Conservation (phyloP, 2,113 vertebrate species). For the Phocoena phocoena region DNA sequence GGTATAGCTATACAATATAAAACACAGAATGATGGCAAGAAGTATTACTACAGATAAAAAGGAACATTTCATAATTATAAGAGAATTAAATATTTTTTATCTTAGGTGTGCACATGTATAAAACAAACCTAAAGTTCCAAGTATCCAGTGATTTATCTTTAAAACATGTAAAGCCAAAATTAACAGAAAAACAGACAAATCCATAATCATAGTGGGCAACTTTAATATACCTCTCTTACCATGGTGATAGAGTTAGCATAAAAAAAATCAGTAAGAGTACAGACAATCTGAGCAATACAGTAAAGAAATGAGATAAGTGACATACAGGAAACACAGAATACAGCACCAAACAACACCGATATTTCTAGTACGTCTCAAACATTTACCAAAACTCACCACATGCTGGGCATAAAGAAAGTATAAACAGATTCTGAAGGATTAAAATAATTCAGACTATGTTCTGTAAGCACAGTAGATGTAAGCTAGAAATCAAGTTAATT, state of each 20-base stretch:
- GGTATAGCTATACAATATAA: neutral
- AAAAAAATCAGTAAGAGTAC: neutral
- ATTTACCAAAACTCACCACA: neutral
- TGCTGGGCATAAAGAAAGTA: neutral
- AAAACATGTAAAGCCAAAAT: neutral
- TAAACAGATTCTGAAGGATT: neutral
- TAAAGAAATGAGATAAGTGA: neutral
- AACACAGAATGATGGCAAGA: neutral
- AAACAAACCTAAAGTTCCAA: neutral
- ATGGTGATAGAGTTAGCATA: neutral
- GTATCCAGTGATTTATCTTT: neutral
- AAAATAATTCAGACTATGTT: neutral
- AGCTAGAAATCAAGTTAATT: neutral
- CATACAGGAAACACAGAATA: neutral
- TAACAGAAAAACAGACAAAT: neutral
- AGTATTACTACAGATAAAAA: neutral
- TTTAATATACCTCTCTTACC: neutral
- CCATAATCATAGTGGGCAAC: neutral
- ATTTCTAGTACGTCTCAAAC: neutral
- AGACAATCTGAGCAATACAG: neutral
- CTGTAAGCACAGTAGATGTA: neutral
- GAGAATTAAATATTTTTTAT: neutral
- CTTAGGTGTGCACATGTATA: neutral
- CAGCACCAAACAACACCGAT: rapidly evolving
- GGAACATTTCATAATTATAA: neutral